phyloP scores from a whole-genome alignment of 2,888 invertebrate species.

The Pharmacophagus antenor region DNA sequence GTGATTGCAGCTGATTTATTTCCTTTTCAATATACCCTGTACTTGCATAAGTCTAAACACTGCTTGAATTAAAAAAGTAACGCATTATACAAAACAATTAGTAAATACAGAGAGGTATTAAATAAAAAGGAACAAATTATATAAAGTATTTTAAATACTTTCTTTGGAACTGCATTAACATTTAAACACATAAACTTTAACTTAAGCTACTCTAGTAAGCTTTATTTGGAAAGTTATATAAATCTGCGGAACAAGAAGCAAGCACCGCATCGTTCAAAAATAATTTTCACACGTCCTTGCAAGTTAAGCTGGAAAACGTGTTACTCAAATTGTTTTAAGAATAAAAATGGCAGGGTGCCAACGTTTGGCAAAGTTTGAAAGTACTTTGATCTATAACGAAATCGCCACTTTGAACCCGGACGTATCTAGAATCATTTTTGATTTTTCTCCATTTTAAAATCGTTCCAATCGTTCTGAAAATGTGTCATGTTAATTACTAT shows the following conservation, averaged over 20 bases:
- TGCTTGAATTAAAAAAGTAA: too few relatives aligned
- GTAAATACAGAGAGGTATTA: too few relatives aligned
- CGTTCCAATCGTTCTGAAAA: too few relatives aligned
- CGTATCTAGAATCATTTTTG: background rate
- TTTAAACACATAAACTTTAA: too few relatives aligned
- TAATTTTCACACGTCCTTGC: slow-evolving; percentile 16
- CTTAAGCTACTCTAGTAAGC: background rate
- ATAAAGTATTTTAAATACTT: too few relatives aligned
- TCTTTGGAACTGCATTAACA: too few relatives aligned
- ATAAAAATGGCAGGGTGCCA: slow-evolving; percentile 19
- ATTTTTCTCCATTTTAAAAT: background rate
- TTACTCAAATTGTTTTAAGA: slow-evolving; percentile 22
- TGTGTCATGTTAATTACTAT: too few relatives aligned
- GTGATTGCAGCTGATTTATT: too few relatives aligned
- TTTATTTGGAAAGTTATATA: background rate
- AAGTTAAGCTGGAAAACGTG: slow-evolving; percentile 18
- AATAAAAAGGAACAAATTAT: too few relatives aligned
- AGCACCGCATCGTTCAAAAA: slow-evolving; percentile 14
- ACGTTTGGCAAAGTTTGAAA: slow-evolving; percentile 7
- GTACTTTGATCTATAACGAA: slow-evolving; percentile 12
- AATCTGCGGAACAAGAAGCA: background rate
- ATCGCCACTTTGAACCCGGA: slow-evolving; percentile 1
- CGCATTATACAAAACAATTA: too few relatives aligned
- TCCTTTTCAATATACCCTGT: too few relatives aligned
- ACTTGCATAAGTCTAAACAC: too few relatives aligned